Base-by-base conservation (phyloP, 2,888 invertebrate species). In the Spodoptera exigua region DNA sequence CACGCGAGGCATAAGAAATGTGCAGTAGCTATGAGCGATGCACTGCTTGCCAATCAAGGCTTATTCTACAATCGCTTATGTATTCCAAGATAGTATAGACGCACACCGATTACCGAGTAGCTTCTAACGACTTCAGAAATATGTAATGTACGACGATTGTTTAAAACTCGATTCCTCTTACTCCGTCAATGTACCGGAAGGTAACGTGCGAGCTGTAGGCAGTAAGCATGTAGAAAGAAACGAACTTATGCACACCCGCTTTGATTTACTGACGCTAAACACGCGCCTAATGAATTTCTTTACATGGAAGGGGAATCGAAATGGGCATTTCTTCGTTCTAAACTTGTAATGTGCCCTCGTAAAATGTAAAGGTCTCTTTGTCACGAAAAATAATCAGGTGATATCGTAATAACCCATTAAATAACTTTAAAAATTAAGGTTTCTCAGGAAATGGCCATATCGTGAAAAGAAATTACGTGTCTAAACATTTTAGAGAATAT, bases 11-110 rank as follows among this genome's bases (percentile, higher is more conserved):
- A 48, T 61, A 47, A 66, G 39, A 36, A 62, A 68, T 58, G 59
- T 73, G 73, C 68, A 78, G 74, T 79, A 27, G 5, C 27, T 27
- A 80, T 61, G 81, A 82, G 82, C 80, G 75, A 76, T 77, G 85
- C 78, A 84, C 83, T 89, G 89, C 88, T 89, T 87, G 89, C 87
- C 87, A 91, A 90, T 91, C 90, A 90, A 83, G 80, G 81, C 81
- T 84, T 83, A 86, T 86, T 84, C 78, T 60, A 46, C 56, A 44
- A 14, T 55, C 51, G 34, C 64, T 67, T 61, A 54, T 27, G 58
- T 66, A 76, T 74, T 75, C 68, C 51, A n/a, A 52, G 44, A 54
- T 56, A 44, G 61, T 57, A 39, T 7, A 60, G 17, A 43, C 53
- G 52, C 52, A 61, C 51, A 54, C 36, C 45, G 45, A 61, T 61